These are phyloP conservation scores for Molorchus minor DNA, from an alignment of 2,888 invertebrate genomes.

Conservation along the genomic window DNA sequence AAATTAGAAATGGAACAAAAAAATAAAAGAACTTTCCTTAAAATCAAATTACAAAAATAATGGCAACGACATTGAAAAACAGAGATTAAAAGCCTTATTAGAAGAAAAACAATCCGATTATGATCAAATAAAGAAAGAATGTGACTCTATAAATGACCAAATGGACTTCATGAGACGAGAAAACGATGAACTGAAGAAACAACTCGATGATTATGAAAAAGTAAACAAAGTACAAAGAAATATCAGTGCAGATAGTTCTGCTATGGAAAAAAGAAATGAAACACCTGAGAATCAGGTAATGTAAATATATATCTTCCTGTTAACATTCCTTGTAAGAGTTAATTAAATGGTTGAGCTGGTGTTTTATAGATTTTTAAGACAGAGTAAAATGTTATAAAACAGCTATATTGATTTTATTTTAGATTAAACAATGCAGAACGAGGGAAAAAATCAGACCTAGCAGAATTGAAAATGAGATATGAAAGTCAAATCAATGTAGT, in stretches of 20 bases:
- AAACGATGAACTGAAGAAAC: constrained; percentile 82
- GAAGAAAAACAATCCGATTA: constrained; percentile 81
- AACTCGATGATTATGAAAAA: constrained; percentile 85
- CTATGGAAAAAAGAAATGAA: too few relatives aligned
- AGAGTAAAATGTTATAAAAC: not conserved
- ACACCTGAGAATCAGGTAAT: constrained; percentile 69
- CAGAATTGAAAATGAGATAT: constrained; percentile 83
- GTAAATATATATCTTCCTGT: not conserved
- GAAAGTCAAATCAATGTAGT: constrained; percentile 85
- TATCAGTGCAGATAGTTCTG: constrained; percentile 78
- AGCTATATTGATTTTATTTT: constrained; percentile 39
- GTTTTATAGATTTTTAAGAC: not conserved
- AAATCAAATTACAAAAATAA: constrained; percentile 36
- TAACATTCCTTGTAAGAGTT: too few relatives aligned
- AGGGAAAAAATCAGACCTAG: constrained; percentile 79
- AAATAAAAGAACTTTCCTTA: constrained; percentile 61
- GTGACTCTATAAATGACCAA: constrained; percentile 74
- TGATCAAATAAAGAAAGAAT: constrained; percentile 74
- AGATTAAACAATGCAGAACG: constrained; percentile 71
- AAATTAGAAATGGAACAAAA: constrained; percentile 72
- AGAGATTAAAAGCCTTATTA: constrained; percentile 73
- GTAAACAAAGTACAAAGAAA: constrained; percentile 84
- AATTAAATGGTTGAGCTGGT: not conserved
- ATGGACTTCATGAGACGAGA: constrained; percentile 76
- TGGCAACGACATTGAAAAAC: constrained; percentile 69